Conservation (phyloP, 2,113 vertebrate species). For the Periophthalmodon schlosseri region DNA sequence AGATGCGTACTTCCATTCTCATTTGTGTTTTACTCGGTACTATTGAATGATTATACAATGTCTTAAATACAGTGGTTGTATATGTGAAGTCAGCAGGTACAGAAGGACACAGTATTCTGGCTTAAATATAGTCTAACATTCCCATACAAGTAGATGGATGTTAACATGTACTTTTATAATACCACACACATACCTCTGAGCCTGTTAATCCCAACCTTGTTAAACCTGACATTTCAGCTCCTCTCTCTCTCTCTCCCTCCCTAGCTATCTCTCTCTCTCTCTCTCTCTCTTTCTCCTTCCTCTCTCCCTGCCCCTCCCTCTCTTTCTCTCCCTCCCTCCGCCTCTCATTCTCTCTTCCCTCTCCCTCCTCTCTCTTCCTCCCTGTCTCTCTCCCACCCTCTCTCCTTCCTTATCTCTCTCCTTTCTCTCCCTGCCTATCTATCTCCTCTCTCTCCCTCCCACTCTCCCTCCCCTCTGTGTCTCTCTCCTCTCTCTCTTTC, state of each 20-base stretch:
- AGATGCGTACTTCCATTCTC: too few relatives aligned
- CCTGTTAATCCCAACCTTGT: neutral
- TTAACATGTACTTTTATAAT: neutral
- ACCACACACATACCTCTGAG: neutral
- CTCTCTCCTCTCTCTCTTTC: neutral
- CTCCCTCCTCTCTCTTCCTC: neutral
- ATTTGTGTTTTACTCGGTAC: too few relatives aligned
- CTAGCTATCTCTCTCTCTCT: too few relatives aligned
- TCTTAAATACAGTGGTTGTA: too few relatives aligned
- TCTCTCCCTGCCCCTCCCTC: too few relatives aligned
- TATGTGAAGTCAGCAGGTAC: too few relatives aligned
- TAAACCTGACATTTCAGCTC: conserved; percentile 1
- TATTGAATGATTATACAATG: too few relatives aligned
- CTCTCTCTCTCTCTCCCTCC: neutral
- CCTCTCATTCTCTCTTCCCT: too few relatives aligned
- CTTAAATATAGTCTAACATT: neutral
- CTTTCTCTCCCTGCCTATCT: neutral
- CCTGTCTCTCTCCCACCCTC: neutral
- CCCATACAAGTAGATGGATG: neutral
- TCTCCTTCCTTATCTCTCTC: neutral
- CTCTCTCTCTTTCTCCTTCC: too few relatives aligned
- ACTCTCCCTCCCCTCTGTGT: neutral
- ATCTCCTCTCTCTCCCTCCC: neutral
- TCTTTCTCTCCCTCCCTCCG: too few relatives aligned
- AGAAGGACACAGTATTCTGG: too few relatives aligned